phyloP scores from a whole-genome alignment of 2,888 invertebrate species.

The Metallyticus violacea region DNA sequence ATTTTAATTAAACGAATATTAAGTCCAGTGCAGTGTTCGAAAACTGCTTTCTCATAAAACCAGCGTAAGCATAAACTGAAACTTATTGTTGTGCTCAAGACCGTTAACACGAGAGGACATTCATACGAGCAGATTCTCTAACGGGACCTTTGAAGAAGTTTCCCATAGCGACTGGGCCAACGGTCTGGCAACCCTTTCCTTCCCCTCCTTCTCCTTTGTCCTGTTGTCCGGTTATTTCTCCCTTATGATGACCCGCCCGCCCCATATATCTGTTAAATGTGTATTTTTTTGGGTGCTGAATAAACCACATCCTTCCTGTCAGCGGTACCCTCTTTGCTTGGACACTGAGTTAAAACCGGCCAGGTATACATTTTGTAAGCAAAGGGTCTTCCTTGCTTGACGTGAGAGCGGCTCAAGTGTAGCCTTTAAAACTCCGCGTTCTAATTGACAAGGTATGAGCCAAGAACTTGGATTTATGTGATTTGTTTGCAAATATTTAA shows the following conservation, averaged over 20 bases:
- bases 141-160: background rate
- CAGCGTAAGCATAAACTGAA: too few species aligned
- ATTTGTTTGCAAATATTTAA: too few species aligned
- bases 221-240: background rate
- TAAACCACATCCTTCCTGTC: background rate
- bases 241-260: background rate
- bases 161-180: background rate
- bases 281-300: background rate
- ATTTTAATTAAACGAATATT: too few species aligned
- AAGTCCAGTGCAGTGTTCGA: too few species aligned
- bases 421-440: too few species aligned
- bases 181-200: background rate
- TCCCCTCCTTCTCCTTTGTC: background rate
- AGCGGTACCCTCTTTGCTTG: background rate
- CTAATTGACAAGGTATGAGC: too few species aligned
- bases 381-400: background rate
- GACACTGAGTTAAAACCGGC: background rate
- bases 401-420: background rate
- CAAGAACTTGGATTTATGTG: too few species aligned
- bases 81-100: too few species aligned
- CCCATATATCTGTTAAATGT: background rate
- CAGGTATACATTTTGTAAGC: background rate
- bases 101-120: background rate
- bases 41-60: too few species aligned
- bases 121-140: background rate